phyloP scores from a whole-genome alignment of 2,797 vertebrate genomes.

The Pyrocephalus nanus region DNA sequence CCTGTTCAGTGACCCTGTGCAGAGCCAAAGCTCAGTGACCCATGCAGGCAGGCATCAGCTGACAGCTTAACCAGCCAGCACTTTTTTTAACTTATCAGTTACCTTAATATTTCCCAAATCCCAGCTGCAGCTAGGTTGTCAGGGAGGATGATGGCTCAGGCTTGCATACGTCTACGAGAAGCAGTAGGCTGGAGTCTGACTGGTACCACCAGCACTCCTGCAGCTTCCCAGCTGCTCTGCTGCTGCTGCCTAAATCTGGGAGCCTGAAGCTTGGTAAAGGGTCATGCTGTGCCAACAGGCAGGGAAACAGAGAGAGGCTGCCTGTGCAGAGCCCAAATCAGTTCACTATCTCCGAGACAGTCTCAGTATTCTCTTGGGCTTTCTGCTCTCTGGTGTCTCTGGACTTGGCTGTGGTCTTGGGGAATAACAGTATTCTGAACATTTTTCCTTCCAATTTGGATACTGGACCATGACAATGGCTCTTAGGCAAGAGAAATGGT shows the following conservation, averaged over 20 bases:
- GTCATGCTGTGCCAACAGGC: not conserved
- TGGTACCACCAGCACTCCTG: not conserved
- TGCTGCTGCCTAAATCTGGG: not conserved
- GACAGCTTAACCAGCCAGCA: not conserved
- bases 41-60: not conserved
- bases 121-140: not conserved
- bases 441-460: not conserved
- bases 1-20: not conserved
- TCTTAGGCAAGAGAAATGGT: conserved; percentile 3
- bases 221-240: not conserved
- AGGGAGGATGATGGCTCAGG: not conserved
- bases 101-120: not conserved
- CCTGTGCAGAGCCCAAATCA: not conserved
- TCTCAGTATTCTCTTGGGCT: not conserved
- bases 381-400: not conserved
- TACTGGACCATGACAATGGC: not conserved
- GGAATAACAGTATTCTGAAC: not conserved
- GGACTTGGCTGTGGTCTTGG: not conserved
- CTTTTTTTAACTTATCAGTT: not conserved
- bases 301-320: not conserved
- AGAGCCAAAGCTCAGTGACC: not conserved
- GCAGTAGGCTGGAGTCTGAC: not conserved
- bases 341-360: not conserved
- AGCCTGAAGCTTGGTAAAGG: not conserved
- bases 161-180: rapidly evolving